These are phyloP conservation scores for Haemorhous mexicanus DNA, from an alignment of 2,113 vertebrate species.

Conservation along the genomic window DNA sequence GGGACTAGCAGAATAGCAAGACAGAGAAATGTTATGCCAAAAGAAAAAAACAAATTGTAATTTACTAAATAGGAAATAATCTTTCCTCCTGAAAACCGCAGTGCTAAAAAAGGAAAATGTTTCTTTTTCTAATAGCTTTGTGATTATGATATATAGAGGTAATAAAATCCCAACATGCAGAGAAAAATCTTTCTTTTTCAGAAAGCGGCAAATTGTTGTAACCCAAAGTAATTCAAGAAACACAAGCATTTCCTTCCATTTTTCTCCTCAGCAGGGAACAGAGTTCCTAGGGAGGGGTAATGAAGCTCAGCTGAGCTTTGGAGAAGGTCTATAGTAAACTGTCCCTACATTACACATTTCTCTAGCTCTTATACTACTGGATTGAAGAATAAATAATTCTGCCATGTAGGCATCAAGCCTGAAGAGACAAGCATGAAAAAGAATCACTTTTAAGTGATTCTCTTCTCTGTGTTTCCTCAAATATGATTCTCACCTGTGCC, in stretches of 20 bases:
- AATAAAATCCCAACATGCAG: conserved; percentile 12
- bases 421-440: neutral
- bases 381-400: neutral
- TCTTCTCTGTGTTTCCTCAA: neutral
- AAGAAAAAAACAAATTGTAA: neutral
- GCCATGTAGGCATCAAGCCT: neutral
- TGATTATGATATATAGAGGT: conserved; percentile 41
- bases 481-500: neutral
- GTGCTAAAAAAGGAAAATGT: conserved; percentile 4
- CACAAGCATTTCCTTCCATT: conserved; percentile 43
- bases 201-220: conserved; percentile 20
- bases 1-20: neutral
- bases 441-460: neutral
- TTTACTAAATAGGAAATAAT: conserved; percentile 21
- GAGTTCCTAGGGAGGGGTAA: neutral
- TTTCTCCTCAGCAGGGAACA: conserved; percentile 32
- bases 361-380: neutral
- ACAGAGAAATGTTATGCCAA: neutral
- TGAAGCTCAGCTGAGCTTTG: conserved; percentile 28
- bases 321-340: neutral
- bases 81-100: conserved; percentile 23
- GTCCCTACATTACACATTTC: neutral
- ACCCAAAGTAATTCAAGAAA: conserved; percentile 46
- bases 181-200: conserved; percentile 11
- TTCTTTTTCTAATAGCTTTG: conserved; percentile 21